Conservation (phyloP, 2,797 vertebrate genomes). For the Zenarchopterus dispar region DNA sequence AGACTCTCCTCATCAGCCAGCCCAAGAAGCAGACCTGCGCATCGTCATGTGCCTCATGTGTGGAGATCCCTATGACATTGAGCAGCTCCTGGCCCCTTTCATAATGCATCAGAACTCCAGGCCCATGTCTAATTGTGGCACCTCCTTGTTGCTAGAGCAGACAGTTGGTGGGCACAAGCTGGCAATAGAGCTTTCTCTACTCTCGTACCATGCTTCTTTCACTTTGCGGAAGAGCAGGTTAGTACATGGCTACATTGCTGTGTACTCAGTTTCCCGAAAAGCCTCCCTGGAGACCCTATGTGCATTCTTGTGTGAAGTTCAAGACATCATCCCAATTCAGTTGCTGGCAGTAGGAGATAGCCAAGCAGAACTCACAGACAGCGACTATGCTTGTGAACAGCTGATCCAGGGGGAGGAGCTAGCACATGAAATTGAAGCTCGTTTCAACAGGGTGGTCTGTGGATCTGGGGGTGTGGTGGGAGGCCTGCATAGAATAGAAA, state of each 20-base stretch:
- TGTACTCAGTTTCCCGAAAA: slow-evolving; percentile 90
- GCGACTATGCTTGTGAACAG: slow-evolving; percentile 89
- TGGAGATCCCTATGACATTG: slow-evolving; percentile 88
- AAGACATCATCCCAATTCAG: slow-evolving; percentile 95
- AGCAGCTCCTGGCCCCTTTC: slow-evolving; percentile 91
- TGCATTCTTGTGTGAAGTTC: slow-evolving; percentile 96
- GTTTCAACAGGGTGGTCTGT: slow-evolving; percentile 86
- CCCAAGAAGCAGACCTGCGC: slow-evolving; percentile 87
- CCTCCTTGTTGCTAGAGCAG: slow-evolving; percentile 90
- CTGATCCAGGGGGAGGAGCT: slow-evolving; percentile 92
- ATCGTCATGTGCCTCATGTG: slow-evolving; percentile 97
- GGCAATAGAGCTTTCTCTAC: slow-evolving; percentile 88
- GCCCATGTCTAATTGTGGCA: slow-evolving; percentile 84
- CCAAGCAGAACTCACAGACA: slow-evolving; percentile 85
- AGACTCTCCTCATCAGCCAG: slow-evolving; percentile 84
- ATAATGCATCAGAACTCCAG: slow-evolving; percentile 88
- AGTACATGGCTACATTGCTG: slow-evolving; percentile 95
- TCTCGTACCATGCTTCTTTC: slow-evolving; percentile 95
- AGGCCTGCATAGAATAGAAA: slow-evolving; percentile 88
- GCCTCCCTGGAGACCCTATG: slow-evolving; percentile 94
- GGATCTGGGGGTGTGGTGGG: slow-evolving; percentile 84
- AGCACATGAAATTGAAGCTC: slow-evolving; percentile 93
- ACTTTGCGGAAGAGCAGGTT: slow-evolving; percentile 91
- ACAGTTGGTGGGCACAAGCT: slow-evolving; percentile 86
- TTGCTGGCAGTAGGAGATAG: slow-evolving; percentile 90